Conservation (phyloP, 2,888 invertebrate species). For the Aleiodes alternator region DNA sequence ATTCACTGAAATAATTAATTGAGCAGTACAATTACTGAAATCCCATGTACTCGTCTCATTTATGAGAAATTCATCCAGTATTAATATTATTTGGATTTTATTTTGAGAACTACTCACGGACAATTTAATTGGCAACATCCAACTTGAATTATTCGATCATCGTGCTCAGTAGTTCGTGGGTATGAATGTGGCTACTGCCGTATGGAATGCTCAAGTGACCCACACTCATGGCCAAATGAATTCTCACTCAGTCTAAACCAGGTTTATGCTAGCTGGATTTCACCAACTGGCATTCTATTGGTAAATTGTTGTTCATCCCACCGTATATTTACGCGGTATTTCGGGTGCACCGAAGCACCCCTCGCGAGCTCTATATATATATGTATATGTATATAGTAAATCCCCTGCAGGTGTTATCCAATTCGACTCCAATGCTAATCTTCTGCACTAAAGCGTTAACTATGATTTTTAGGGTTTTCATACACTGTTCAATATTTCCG, state of each 20-base stretch:
- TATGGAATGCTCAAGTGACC: conserved; percentile 25
- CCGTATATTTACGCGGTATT: conserved; percentile 10
- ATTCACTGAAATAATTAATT: too few relatives aligned
- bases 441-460: neutral
- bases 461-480: too few relatives aligned
- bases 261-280: conserved; percentile 21
- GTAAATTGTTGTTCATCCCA: conserved; percentile 26
- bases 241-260: conserved; percentile 1
- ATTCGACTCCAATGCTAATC: conserved; percentile 14
- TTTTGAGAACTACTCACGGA: neutral
- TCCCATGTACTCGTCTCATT: too few relatives aligned
- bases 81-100: too few relatives aligned
- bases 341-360: neutral
- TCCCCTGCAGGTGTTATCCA: conserved; percentile 19
- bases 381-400: neutral
- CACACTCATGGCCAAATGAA: conserved; percentile 20
- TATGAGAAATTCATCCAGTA: too few relatives aligned
- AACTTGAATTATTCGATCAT: conserved; percentile 24
- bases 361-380: neutral
- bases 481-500: too few relatives aligned
- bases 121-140: conserved; percentile 5
- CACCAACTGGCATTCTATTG: conserved; percentile 13
- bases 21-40: too few relatives aligned
- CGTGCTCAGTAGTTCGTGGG: neutral
- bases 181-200: conserved; percentile 6